Base-by-base conservation (phyloP, 1,140 invertebrate species). In the Cydia strobilella region DNA sequence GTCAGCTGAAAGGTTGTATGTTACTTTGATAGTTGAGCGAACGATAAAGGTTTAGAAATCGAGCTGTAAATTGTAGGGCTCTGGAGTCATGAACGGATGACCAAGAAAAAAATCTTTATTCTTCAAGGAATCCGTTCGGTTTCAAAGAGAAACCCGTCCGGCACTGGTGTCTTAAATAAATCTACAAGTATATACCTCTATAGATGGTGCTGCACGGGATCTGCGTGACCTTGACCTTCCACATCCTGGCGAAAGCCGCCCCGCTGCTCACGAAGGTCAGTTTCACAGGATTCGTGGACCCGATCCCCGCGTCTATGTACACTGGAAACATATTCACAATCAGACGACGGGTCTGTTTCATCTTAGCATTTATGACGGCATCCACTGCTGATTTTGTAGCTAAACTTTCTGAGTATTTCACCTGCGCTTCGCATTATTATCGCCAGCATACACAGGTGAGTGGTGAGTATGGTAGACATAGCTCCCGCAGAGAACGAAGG, bases 191-290 rank as follows among this genome's bases (percentile, higher is more conserved):
- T 13, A 42, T 88, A 96, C 95, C 95, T 94, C 94, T 95, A 75
- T 95, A 95, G 62, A 95, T 94, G n/a, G 95, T 95, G 74, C 94
- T 95, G 84, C 96, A 97, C 13, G 95, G 95, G 77, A 98, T 97
- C 82, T 97, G 97, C 0, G 95, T 95, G 1, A 97, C 93, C 82
- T 96, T 95, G 25, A 98, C 95, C 85, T 96, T 97, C 97, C 97
- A 98, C 10, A 94, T 94, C 25, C 97, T 93, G n/a, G 89, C 88
- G 82, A 96, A 97, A 2, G 95, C 94, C 27, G 92, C 94, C 15
- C 96, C 96, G 79, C 95, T 97, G 4, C 96, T 97, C 0, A 97
- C 96, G 27, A 97, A 94, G 0, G 96, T 97, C 23, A 97, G 79
- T 10, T 96, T 96, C 7, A 97, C 94, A 0, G 96, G 96, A 90